Evolutionary conservation across 2,797 vertebrate genomes (phyloP), one percentile per base, ranked within the genome.

Genomic region (Pantherophis vulpinus): DNA sequence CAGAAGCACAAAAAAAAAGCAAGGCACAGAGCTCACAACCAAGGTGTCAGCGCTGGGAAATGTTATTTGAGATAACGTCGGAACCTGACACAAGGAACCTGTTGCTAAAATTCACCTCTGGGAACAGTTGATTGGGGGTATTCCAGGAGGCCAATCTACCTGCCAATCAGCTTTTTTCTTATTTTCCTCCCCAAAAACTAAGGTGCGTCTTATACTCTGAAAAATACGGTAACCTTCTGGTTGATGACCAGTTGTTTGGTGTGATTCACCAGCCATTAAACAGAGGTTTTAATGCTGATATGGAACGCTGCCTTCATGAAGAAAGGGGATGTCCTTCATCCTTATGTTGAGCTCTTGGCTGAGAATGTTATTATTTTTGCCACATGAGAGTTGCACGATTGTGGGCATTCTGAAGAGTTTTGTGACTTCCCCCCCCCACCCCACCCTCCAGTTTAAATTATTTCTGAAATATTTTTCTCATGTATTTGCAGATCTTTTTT

Each of bases 401-500:
- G n/a, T 54, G 63, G 93, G 94, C 61, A 91, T 93, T 86, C 0
- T 0, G 87, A 94, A 51, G 95, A 86, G 94, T 91, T 93, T 37
- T 29, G 0, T 2, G 70, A 93, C 51, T 94, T 92, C 92, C 25
- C 89, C 29, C 0, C 1, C 51, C 86, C n/a, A n/a, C 60, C 10
- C 42, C 88, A 37, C 89, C 70, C 89, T 88, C 93, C 92, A 74
- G 0, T 94, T 96, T 96, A 97, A 96, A 93, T 97, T 96, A 97
- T 97, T 96, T 96, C 94, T 70, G 88, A 96, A 95, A 10, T 95
- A 66, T 90, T 94, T 95, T 95, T 94, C 90, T 47, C 90, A n/a
- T 97, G 95, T 96, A 97, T 91, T 95, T 96, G 96, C 90, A 94
- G 8, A 90, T 11, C 83, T n/a, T 87, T 91, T 95, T 92, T 94